A percentile compares a stretch with the other conserved stretches of the same genome.
phyloP scores from a whole-genome alignment of 2,113 vertebrate genomes.

The Nibea coibor region DNA sequence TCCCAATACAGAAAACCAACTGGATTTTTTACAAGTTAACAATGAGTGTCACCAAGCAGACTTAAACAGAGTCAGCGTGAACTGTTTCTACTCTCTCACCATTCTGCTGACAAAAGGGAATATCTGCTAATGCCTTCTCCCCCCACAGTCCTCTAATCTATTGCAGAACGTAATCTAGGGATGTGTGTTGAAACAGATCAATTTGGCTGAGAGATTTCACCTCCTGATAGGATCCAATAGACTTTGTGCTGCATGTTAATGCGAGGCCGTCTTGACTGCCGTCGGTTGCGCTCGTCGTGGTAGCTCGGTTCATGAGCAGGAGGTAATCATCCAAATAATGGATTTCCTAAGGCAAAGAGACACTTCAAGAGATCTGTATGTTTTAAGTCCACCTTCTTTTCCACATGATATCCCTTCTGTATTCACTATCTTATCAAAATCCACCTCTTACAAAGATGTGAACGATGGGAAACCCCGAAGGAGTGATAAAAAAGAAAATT shows the following conservation, averaged over 20 bases:
- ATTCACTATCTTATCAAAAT: conserved; percentile 20
- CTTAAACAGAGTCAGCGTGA: conserved; percentile 36
- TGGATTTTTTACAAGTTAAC: conserved; percentile 7
- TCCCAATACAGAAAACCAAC: conserved; percentile 26
- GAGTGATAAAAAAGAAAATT: neutral
- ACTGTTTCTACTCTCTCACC: neutral
- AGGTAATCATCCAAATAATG: conserved; percentile 76
- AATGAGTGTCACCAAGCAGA: conserved; percentile 8
- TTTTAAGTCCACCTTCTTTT: conserved; percentile 33
- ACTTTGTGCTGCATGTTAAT: conserved; percentile 51
- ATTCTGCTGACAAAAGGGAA: conserved; percentile 64
- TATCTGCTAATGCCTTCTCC: conserved; percentile 34
- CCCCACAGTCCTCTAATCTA: conserved; percentile 45
- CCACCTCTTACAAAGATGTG: conserved; percentile 13
- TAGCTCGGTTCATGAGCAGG: conserved; percentile 29
- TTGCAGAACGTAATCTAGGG: conserved; percentile 49
- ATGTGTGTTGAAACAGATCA: conserved; percentile 66
- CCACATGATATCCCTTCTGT: conserved; percentile 19
- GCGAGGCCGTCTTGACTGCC: conserved; percentile 12
- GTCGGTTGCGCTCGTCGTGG: neutral
- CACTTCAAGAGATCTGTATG: conserved; percentile 34
- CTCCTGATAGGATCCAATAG: conserved; percentile 57
- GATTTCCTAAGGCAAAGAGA: conserved; percentile 56
- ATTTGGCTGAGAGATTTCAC: conserved; percentile 59
- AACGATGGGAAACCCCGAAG: neutral